These are phyloP conservation scores for Scomber colias DNA, from an alignment of 2,113 vertebrate species.

Conservation along the genomic window DNA sequence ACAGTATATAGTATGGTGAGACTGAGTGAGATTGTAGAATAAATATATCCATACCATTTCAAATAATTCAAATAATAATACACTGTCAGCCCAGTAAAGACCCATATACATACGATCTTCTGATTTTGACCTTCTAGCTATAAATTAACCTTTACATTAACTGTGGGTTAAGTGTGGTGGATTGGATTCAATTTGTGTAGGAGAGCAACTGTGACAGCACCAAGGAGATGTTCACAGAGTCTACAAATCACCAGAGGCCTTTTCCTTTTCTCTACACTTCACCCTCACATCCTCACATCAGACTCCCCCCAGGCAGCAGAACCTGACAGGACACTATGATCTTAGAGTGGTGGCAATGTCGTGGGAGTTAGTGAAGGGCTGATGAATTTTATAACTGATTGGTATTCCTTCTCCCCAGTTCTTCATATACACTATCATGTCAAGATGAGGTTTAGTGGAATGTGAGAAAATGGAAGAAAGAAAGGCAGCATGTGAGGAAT, in stretches of 20 bases:
- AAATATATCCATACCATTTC: no score
- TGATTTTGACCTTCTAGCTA: neutral
- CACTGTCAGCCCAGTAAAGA: no score
- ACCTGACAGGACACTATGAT: constrained; percentile 25
- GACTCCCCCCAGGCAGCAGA: constrained; percentile 5
- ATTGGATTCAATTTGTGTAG: neutral
- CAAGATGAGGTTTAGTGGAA: neutral
- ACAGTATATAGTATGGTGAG: no score
- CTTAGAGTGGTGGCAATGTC: neutral
- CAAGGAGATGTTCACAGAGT: constrained; percentile 8
- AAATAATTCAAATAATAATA: no score
- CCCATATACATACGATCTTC: no score
- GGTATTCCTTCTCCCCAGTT: neutral
- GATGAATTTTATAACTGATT: constrained; percentile 19
- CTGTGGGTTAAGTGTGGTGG: neutral
- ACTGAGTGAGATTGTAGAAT: no score
- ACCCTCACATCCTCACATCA: neutral
- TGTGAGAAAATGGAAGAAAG: neutral
- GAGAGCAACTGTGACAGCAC: constrained; percentile 5
- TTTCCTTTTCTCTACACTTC: constrained; percentile 12
- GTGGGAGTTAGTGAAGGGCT: constrained; percentile 6
- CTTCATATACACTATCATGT: neutral
- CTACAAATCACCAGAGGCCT: neutral
- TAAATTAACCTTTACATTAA: neutral
- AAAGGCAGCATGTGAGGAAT: neutral